Conservation (phyloP, 2,888 invertebrate genomes). For the Eustalomyia histrio region DNA sequence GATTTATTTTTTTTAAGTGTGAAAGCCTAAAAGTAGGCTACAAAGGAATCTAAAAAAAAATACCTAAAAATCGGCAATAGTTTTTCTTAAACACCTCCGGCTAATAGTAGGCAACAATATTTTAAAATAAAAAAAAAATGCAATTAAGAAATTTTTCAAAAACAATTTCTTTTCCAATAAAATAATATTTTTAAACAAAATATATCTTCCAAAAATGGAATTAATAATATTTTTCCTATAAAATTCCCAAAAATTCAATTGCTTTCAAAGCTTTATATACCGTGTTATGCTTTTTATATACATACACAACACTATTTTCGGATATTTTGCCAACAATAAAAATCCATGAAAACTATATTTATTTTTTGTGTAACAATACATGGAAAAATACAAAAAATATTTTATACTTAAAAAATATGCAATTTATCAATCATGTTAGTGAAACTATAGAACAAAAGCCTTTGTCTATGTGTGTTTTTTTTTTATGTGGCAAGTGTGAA, state of each 20-base stretch:
- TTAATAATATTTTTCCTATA: neutral
- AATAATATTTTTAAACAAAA: neutral
- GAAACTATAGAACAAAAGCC: neutral
- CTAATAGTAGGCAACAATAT: neutral
- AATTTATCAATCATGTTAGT: slow-evolving; percentile 5
- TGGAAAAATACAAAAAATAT: neutral
- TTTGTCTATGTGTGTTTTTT: neutral
- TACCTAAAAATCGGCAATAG: no score
- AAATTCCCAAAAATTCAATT: neutral
- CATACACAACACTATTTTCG: neutral
- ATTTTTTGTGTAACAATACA: neutral
- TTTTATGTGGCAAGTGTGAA: slow-evolving; percentile 17
- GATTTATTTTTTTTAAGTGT: no score
- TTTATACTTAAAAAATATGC: slow-evolving; percentile 1
- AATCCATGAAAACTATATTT: neutral
- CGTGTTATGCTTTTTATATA: neutral
- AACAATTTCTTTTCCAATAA: no score
- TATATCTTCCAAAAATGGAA: neutral
- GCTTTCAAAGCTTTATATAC: neutral
- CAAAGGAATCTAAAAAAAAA: neutral
- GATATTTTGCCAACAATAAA: neutral
- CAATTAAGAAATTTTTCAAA: no score
- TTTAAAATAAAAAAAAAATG: neutral
- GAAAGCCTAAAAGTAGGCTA: slow-evolving; percentile 5
- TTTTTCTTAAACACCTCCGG: neutral